Percentiles rank a stretch among this genome's conserved stretches.
phyloP scores from a whole-genome alignment of 1,140 invertebrate species.

The Aphelenchoides besseyi region DNA sequence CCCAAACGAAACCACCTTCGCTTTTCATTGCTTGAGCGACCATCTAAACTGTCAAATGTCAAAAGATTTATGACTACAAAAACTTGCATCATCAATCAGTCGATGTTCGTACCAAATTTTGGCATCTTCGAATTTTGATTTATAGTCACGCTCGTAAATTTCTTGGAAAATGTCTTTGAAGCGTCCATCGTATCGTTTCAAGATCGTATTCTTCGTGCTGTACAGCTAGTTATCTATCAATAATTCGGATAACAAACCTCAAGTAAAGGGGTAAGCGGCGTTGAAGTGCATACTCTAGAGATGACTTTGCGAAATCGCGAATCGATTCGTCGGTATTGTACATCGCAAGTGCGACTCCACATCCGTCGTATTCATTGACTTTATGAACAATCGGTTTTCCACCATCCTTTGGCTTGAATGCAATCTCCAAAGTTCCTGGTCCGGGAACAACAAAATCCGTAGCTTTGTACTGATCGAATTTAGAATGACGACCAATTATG shows the following conservation, averaged over 20 bases:
- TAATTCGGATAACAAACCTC: conserved; percentile 75
- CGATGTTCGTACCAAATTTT: conserved; percentile 94
- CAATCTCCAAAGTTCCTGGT: conserved; percentile 79
- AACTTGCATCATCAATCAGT: conserved; percentile 92
- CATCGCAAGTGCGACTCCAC: conserved; percentile 87
- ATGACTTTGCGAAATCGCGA: conserved; percentile 59
- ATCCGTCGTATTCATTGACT: conserved; percentile 72
- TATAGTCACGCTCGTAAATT: conserved; percentile 88
- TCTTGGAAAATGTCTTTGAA: conserved; percentile 99
- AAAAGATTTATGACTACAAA: no score
- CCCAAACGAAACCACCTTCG: conserved; percentile 96
- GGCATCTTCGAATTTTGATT: conserved; percentile 76
- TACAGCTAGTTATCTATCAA: conserved; percentile 23
- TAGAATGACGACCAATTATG: conserved; percentile 93
- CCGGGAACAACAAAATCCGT: conserved; percentile 87
- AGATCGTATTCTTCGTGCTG: conserved; percentile 94
- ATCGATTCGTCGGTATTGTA: conserved; percentile 67
- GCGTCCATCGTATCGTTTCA: conserved; percentile 94
- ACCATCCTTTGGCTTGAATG: conserved; percentile 72
- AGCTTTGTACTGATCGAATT: conserved; percentile 91
- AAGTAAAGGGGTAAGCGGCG: conserved; percentile 59
- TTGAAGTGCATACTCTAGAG: conserved; percentile 59
- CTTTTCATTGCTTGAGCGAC: conserved; percentile 97
- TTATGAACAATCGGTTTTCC: conserved; percentile 60
- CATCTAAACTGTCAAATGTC: conserved; percentile 71